A percentile compares a stretch with the other conserved stretches of the same genome.
Conservation (phyloP, 2,113 vertebrate species). For the Edolisoma coerulescens region DNA sequence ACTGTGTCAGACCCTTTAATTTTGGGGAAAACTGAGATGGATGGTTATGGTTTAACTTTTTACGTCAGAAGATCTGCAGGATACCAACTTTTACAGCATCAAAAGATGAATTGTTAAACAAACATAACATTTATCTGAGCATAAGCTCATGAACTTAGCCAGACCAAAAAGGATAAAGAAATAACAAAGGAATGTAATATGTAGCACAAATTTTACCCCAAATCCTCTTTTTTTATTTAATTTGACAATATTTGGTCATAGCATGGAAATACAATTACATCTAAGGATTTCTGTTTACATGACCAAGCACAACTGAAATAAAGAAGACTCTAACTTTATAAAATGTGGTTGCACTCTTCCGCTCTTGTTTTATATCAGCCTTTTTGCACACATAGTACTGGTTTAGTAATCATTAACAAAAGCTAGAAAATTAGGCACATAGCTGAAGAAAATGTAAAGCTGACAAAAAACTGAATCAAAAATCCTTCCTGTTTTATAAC, state of each 20-base stretch:
- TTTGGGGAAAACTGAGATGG: neutral
- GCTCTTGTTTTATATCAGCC: neutral
- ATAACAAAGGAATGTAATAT: neutral
- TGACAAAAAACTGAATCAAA: neutral
- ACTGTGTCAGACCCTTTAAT: neutral
- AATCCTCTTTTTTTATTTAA: neutral
- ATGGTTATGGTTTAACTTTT: neutral
- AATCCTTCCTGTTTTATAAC: neutral
- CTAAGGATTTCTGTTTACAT: neutral
- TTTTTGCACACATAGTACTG: neutral
- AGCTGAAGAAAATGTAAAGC: neutral
- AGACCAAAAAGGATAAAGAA: neutral
- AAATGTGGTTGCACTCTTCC: neutral
- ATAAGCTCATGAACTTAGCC: neutral
- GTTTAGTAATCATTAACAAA: neutral
- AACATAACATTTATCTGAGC: neutral
- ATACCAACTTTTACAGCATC: neutral
- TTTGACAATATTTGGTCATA: neutral
- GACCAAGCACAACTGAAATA: neutral
- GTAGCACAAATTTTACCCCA: neutral
- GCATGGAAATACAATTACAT: neutral
- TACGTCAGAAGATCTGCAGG: neutral
- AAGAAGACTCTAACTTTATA: neutral
- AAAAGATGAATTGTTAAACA: neutral
- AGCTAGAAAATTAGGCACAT: neutral